These are phyloP conservation scores for Cyphomyrus discorhynchus DNA, from an alignment of 2,113 vertebrate genomes.

Conservation along the genomic window DNA sequence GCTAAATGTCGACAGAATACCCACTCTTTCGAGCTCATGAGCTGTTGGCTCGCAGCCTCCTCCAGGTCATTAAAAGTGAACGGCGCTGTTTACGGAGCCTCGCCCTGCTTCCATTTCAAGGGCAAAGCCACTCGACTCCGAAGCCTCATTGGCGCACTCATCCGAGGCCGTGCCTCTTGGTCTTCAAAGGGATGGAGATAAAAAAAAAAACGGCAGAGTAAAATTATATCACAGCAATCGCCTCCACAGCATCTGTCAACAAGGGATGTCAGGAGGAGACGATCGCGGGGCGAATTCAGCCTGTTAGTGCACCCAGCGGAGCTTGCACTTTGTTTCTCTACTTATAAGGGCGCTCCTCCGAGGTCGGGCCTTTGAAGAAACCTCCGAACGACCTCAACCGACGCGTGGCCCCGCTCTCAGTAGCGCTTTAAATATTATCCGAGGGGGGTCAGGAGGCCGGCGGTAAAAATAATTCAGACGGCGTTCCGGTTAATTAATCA, in stretches of 20 bases:
- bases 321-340: background rate
- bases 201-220: background rate
- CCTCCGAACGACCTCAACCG: background rate
- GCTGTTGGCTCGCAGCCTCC: background rate
- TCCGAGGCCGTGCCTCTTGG: too few relatives aligned
- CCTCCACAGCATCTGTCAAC: background rate
- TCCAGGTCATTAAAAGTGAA: background rate
- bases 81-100: background rate
- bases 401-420: background rate
- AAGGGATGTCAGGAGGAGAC: background rate
- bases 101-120: background rate
- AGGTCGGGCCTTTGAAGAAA: conserved; percentile 5
- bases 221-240: background rate
- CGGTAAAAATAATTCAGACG: background rate
- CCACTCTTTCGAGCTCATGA: background rate
- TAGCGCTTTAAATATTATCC: conserved; percentile 6
- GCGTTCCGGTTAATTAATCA: conserved; percentile 16
- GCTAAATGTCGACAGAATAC: background rate
- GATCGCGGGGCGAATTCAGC: background rate
- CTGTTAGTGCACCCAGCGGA: background rate
- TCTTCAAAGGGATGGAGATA: background rate
- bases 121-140: background rate
- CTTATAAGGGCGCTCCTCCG: background rate
- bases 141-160: background rate
- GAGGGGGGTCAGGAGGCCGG: background rate